phyloP scores from a whole-genome alignment of 2,113 vertebrate genomes.

The Hippocampus mohnikei region DNA sequence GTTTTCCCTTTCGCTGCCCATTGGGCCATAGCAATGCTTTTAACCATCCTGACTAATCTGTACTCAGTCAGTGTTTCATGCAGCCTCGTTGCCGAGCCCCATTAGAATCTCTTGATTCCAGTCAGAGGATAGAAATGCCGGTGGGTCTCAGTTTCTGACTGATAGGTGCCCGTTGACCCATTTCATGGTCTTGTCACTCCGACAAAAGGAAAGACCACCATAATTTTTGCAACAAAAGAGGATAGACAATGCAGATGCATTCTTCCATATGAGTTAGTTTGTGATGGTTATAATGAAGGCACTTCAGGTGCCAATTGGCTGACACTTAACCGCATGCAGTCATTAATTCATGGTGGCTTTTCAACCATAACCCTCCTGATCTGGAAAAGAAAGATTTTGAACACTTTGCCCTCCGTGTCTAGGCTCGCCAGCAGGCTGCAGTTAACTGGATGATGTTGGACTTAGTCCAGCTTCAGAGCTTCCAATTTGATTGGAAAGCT shows the following conservation, averaged over 20 bases:
- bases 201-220: conserved; percentile 63
- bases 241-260: conserved; percentile 15
- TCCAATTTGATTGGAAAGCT: conserved; percentile 44
- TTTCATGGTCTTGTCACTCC: conserved; percentile 34
- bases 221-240: conserved; percentile 50
- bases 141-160: conserved; percentile 28
- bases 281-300: conserved; percentile 13
- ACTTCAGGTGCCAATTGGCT: conserved; percentile 36
- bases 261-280: conserved; percentile 26
- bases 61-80: conserved; percentile 45
- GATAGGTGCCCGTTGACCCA: conserved; percentile 49
- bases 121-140: conserved; percentile 61
- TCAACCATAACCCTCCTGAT: conserved; percentile 27
- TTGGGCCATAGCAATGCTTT: conserved; percentile 13
- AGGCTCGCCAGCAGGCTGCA: conserved; percentile 26
- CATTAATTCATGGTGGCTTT: conserved; percentile 41
- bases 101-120: conserved; percentile 24
- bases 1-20: conserved; percentile 3
- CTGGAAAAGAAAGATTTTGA: conserved; percentile 34
- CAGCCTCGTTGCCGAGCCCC: conserved; percentile 37
- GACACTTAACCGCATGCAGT: conserved; percentile 44
- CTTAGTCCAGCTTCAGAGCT: conserved; percentile 34
- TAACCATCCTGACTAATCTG: conserved; percentile 17
- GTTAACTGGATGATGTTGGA: conserved; percentile 42
- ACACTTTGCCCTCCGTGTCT: conserved; percentile 44